Base-by-base conservation (phyloP, 1,140 invertebrate genomes). In the Acromyrmex echinatior region DNA sequence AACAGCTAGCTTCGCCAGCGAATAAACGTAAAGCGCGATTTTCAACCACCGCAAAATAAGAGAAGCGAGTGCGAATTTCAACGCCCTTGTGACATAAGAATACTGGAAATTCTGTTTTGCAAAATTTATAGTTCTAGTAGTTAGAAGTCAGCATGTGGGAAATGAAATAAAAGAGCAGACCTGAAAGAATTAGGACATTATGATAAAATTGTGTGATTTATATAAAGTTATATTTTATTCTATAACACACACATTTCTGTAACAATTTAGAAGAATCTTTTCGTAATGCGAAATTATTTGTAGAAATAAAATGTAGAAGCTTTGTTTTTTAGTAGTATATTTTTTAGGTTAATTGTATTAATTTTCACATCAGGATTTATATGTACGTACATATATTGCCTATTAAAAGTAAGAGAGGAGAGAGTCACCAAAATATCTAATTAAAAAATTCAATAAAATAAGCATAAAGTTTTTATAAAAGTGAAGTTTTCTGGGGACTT, bases 1-100 rank as follows among this genome's bases (percentile, higher is more conserved):
- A 88, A 87, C 65, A 60, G 58, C 62, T 68, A 78, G 74, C 74
- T 74, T 45, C 82, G 74, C 51, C 18, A 18, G 74, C 74, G 82
- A 79, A 79, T 86, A 79, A 77, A 86, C 62, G 82, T 65, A 79
- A 79, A 86, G 76, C 21, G 60, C 70, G 70, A 84, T 74, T 82
- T 82, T 70, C 80, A 25, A 62, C 39, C 18, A 60, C 49, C 25
- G 31, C 76, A 49, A 60, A 79, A 65, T 79, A 60, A 79, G 60
- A 58, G 82, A 45, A 79, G 82, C 39, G 62, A 79, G 62, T 28
- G 28, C 60, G 35, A 77, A 51, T 49, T 86, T 79, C 82, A 58
- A 28, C 74, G 82, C 70, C 56, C 56, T 56, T 45, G 56, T 76
- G 80, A 71, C 51, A 58, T 60, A 58, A 81, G 79, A 58, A 60